phyloP scores from a whole-genome alignment of 2,888 invertebrate genomes.

The Drosophila setosimentum region DNA sequence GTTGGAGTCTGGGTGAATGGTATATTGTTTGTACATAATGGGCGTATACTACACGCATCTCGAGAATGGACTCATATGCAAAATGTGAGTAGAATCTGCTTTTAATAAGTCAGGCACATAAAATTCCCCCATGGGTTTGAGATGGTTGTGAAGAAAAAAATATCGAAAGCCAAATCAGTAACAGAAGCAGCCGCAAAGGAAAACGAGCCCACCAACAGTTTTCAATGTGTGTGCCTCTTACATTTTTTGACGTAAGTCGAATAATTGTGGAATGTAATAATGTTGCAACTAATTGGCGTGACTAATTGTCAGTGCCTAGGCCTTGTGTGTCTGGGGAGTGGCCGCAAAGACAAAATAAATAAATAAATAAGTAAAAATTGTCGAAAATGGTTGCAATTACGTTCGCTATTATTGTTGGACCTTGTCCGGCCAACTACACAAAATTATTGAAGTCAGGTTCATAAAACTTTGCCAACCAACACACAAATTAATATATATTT shows the following conservation, averaged over 20 bases:
- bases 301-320: slow-evolving; percentile 54
- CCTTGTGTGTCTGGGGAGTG: slow-evolving; percentile 30
- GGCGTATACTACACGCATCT: slow-evolving; percentile 18
- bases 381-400: slow-evolving; percentile 39
- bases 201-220: background rate
- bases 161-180: background rate
- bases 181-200: background rate
- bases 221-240: background rate
- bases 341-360: slow-evolving; percentile 38
- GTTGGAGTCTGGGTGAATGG: slow-evolving; percentile 6
- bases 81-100: slow-evolving; percentile 53
- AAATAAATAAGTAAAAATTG: slow-evolving; percentile 50
- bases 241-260: slow-evolving; percentile 9
- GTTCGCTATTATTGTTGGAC: slow-evolving; percentile 40
- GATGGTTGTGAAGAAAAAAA: background rate
- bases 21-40: slow-evolving; percentile 28
- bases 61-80: slow-evolving; percentile 53
- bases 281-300: slow-evolving; percentile 73
- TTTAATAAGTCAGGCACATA: slow-evolving; percentile 68
- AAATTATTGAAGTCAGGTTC: slow-evolving; percentile 64
- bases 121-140: background rate
- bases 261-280: slow-evolving; percentile 62
- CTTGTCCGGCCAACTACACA: slow-evolving; percentile 39
- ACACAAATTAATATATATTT: slow-evolving; percentile 36
- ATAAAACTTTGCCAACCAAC: slow-evolving; percentile 58